Conservation (phyloP, 2,797 vertebrate species). For the Carduelis carduelis region DNA sequence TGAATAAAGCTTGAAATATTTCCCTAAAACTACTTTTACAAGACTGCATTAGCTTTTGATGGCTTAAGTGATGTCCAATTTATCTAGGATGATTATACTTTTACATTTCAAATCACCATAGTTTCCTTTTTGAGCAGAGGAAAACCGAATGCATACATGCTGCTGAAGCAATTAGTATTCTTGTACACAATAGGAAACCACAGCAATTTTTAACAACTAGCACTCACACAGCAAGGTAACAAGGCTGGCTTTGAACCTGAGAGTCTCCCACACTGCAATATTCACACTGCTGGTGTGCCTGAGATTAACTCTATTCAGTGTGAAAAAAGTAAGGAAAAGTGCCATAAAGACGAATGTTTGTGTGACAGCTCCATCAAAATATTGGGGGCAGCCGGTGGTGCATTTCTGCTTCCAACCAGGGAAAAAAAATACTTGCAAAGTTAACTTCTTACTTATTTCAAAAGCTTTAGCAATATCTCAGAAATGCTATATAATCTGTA, state of each 20-base stretch:
- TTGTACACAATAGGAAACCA: slow-evolving; percentile 25
- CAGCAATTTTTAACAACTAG: slow-evolving; percentile 30
- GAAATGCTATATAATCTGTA: neutral
- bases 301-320: slow-evolving; percentile 18
- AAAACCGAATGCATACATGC: neutral
- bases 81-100: slow-evolving; percentile 47
- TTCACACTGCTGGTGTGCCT: neutral
- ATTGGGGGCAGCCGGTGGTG: slow-evolving; percentile 16
- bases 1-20: slow-evolving; percentile 50
- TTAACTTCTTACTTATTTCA: neutral
- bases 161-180: slow-evolving; percentile 45
- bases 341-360: slow-evolving; percentile 8
- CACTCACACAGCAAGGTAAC: slow-evolving; percentile 39
- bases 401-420: slow-evolving; percentile 16
- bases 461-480: slow-evolving; percentile 36
- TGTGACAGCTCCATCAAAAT: slow-evolving; percentile 57
- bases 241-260: slow-evolving; percentile 34
- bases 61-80: slow-evolving; percentile 47
- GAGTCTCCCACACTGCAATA: slow-evolving; percentile 32
- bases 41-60: slow-evolving; percentile 46
- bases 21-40: slow-evolving; percentile 40
- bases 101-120: slow-evolving; percentile 16
- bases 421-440: neutral
- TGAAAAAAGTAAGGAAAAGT: slow-evolving; percentile 12
- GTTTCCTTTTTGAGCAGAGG: slow-evolving; percentile 5